Evolutionary conservation across 2,797 vertebrate genomes (phyloP), one percentile per base, ranked within the genome.

Genomic region (Hirundo rustica): DNA sequence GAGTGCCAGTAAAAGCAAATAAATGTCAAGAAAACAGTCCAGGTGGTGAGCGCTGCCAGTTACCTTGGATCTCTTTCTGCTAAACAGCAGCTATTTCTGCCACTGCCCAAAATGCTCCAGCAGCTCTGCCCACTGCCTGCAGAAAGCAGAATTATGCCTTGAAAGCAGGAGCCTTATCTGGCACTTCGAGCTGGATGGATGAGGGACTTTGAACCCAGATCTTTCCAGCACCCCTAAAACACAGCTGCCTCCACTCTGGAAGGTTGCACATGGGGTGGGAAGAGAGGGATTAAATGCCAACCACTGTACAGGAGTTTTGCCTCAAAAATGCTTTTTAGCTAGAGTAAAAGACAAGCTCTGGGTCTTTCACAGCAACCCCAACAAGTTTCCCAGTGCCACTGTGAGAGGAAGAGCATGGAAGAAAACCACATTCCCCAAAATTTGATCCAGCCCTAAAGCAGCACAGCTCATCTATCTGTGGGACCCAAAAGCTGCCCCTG

Each of bases 1-100:
- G 93, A 89, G 85, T 78, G 95, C 94, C 97, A 96, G 92, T 87
- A 81, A 95, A 96, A 95, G 80, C 96, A 97, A 95, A 95, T 94
- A 87, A 96, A 96, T 91, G 88, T 95, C 94, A 96, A 85, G 92
- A 95, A 92, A 96, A 93, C 70, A 91, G 92, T 45, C 85, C 96
- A 96, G 93, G 89, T 96, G 95, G 95, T 81, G 19, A 92, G 88
- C 3, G 32, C 53, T 51, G 86, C 95, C 42, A 66, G 93, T 91
- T 88, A 85, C 93, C 77, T 51, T 12, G 68, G 86, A 92, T 85
- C 83, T 74, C 68, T 66, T 79, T 57, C 32, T 85, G 91, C 84
- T 85, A n/a, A 91, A 71, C 50, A 84, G 94, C 87, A 93, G 78
- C 87, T 95, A 79, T 96, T 95, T 92, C 95, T 94, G 84, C 88